Base-by-base conservation (phyloP, 1,140 invertebrate species). In the Caenorhabditis latens region DNA sequence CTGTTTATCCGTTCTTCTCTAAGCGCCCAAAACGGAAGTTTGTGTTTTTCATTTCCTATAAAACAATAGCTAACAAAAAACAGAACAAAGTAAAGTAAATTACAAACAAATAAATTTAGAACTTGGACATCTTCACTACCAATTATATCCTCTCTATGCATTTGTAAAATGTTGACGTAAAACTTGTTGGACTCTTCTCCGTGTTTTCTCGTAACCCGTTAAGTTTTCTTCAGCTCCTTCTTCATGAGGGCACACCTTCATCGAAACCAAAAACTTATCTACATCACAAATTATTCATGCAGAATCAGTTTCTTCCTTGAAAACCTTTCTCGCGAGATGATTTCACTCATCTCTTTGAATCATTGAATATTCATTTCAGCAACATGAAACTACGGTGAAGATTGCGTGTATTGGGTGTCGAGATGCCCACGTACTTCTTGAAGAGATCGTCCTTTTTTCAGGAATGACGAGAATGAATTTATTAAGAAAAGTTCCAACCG, bases 331-430 rank as follows among this genome's bases (percentile, higher is more conserved):
- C 46, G 71, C 46, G 19, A 79, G 21, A 32, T 79, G 71, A 79
- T 79, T 79, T 79, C 71, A 79, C 71, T 24, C 71, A 79, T 43
- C 9, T 53, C 9, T 14, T 53, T 53, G 11, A 48, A 79, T 79
- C 71, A 79, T 79, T 79, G 71, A 79, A 79, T 79, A 79, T 79
- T 79, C 46, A 79, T 79, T 50, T 53, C 13, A 48, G 46, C 13
- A 79, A 79, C 71, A 79, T 79, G 46, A 79, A 79, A 79, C 71
- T 79, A 79, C 71, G 71, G 71, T 79, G 71, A 79, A 24, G 46
- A 79, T 79, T 79, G 71, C 71, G 71, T 79, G 71, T 79, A 79
- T 79, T 79, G n/a, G 14, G 14, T 13, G 46, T 32, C 11, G 46
- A 50, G 46, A 50, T 24, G 43, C 71, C 71, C 71, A 79, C 71